Conservation (phyloP, 2,888 invertebrate species). For the Sesia bembeciformis region DNA sequence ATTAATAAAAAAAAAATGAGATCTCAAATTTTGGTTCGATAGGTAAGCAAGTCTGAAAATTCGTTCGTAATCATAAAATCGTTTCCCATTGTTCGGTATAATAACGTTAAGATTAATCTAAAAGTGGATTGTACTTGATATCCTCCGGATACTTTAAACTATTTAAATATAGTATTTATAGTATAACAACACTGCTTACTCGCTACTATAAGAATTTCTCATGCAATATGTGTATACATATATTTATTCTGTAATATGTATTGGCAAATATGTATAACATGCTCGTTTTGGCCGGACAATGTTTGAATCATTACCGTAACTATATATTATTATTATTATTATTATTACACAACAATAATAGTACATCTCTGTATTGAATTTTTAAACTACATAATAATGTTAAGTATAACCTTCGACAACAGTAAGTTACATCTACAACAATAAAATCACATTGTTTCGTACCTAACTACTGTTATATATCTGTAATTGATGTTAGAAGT, state of each 20-base stretch:
- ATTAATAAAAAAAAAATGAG: conserved; percentile 43
- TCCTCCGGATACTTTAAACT: conserved; percentile 33
- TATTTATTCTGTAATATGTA: conserved; percentile 40
- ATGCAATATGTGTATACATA: conserved; percentile 45
- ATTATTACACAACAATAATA: conserved; percentile 48
- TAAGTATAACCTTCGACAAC: conserved; percentile 59
- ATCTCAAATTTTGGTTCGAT: conserved; percentile 67
- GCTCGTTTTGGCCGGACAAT: conserved; percentile 64
- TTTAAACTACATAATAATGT: conserved; percentile 59
- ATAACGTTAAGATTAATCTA: conserved; percentile 28
- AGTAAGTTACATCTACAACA: conserved; percentile 59
- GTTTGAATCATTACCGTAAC: conserved; percentile 51
- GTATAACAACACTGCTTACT: conserved; percentile 21
- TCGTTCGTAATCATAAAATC: conserved; percentile 50
- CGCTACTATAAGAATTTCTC: conserved; percentile 35
- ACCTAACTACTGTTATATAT: conserved; percentile 43
- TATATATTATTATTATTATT: conserved; percentile 49
- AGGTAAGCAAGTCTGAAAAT: conserved; percentile 61
- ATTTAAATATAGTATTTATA: conserved; percentile 16
- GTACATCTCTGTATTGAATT: conserved; percentile 64
- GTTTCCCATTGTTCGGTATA: conserved; percentile 38
- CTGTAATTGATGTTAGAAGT: conserved; percentile 37
- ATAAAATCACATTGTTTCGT: conserved; percentile 66
- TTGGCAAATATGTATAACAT: conserved; percentile 51
- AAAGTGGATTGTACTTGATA: conserved; percentile 58